Base-by-base conservation (phyloP, 2,888 invertebrate species). In the Amphipoea lucens region DNA sequence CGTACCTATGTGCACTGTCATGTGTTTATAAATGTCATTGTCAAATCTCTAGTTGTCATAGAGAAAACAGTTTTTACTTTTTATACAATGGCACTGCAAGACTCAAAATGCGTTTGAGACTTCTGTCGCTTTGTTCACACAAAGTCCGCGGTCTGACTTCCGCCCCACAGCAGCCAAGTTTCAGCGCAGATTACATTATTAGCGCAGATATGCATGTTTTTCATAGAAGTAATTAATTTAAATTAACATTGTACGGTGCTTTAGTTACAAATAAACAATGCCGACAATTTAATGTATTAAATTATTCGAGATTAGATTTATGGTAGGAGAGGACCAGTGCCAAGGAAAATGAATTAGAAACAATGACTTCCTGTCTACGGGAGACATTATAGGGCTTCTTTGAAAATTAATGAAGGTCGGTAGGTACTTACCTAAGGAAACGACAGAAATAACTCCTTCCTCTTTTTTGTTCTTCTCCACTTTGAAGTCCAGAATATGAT, bases 301-400 rank as follows among this genome's bases (percentile, higher is more conserved):
- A 89, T 90, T 84, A 87, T 90, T 84, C 65, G 77, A 74, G 73
- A 78, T 85, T 78, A 88, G 84, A 90, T 91, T 85, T 87, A 89
- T 81, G 74, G 48, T 57, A 48, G 71, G 45, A 75, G 63, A 72
- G 48, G 63, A 74, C 68, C 76, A 74, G 85, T 92, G 91, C 92
- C 92, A 91, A 91, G 86, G 78, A 83, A 74, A 73, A 87, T 90
- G 72, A 88, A 84, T 90, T 82, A 89, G 78, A 79, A 76, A 81
- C 87, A 80, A 87, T 75, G 81, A 76, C 76, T 82, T 89, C 87
- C 84, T 82, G 76, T 89, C 51, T 87, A 20, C 71, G 36, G 45
- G 20, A 40, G 23, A 60, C 2, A 70, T 66, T 36, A 69, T 5
- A 76, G 76, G 54, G 65, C 23, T 48, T 73, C 40, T 73, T 66